Conservation (phyloP, 2,797 vertebrate genomes). For the Oreonectes daqikongensis region DNA sequence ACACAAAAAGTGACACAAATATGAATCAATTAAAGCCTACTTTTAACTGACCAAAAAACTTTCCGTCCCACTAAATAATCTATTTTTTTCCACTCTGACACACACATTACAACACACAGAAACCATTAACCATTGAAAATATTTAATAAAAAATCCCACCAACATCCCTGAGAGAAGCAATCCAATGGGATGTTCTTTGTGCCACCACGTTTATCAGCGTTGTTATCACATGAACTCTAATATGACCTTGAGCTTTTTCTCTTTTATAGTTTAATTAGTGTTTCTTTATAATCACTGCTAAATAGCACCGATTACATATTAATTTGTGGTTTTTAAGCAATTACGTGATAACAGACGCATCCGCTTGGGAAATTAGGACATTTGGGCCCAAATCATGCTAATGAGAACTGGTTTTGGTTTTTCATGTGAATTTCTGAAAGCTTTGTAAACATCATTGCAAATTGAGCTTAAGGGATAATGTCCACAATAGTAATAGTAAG, state of each 20-base stretch:
- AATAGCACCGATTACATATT: conserved; percentile 50
- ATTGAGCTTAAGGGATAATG: not conserved
- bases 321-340: conserved; percentile 56
- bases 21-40: not conserved
- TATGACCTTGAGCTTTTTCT: conserved; percentile 10
- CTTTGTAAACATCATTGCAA: not conserved
- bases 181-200: not conserved
- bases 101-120: not conserved
- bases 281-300: conserved; percentile 43
- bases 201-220: conserved; percentile 25
- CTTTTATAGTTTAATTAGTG: conserved; percentile 45
- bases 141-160: not conserved
- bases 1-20: too few species aligned
- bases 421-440: not conserved
- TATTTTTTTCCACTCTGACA: not conserved
- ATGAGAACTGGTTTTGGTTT: conserved; percentile 11
- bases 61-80: not conserved
- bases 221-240: conserved; percentile 26
- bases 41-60: not conserved
- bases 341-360: conserved; percentile 52
- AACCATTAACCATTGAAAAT: not conserved
- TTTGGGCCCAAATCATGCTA: conserved; percentile 17
- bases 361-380: conserved; percentile 44
- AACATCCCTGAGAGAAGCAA: not conserved
- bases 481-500: not conserved